Percentiles rank a stretch among this genome's conserved stretches.
Evolutionary conservation across 2,797 vertebrate genomes (phyloP).

Genomic region (Acrocephalus scirpaceus): DNA sequence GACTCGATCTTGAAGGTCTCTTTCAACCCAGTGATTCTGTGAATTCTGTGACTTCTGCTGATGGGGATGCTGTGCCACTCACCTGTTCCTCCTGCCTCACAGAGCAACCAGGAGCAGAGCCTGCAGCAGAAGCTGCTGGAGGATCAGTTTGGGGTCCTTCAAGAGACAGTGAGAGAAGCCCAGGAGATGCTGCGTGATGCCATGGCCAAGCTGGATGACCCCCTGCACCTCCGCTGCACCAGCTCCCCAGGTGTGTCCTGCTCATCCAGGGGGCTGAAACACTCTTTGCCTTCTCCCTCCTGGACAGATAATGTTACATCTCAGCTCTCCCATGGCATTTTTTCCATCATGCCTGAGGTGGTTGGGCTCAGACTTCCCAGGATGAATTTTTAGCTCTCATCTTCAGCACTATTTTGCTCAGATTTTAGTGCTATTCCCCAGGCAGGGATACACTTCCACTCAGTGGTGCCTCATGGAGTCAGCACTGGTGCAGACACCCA

Average conservation of each 20-base stretch:
- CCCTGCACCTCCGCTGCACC: constrained; percentile 92
- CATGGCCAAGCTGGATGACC: constrained; percentile 88
- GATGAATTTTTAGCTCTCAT: background rate
- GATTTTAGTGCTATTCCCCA: background rate
- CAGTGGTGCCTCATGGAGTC: fast-evolving
- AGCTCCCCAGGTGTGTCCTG: constrained; percentile 87
- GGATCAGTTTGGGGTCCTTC: constrained; percentile 88
- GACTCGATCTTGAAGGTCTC: too few relatives aligned
- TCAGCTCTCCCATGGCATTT: background rate
- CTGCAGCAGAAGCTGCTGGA: constrained; percentile 89
- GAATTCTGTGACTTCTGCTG: background rate
- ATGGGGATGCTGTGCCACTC: background rate
- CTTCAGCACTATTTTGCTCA: background rate
- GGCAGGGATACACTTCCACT: fast-evolving
- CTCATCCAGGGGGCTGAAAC: fast-evolving
- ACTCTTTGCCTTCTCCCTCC: background rate
- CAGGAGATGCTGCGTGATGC: constrained; percentile 90
- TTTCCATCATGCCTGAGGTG: background rate
- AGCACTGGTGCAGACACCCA: fast-evolving
- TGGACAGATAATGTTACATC: fast-evolving
- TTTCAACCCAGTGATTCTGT: too few relatives aligned
- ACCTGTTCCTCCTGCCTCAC: background rate
- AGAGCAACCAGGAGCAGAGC: constrained; percentile 85
- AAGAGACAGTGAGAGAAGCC: constrained; percentile 84
- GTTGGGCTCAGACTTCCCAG: background rate